Evolutionary conservation across 2,888 invertebrate species (phyloP), one percentile per base, ranked within the genome.

Genomic region (Calameuta filiformis): DNA sequence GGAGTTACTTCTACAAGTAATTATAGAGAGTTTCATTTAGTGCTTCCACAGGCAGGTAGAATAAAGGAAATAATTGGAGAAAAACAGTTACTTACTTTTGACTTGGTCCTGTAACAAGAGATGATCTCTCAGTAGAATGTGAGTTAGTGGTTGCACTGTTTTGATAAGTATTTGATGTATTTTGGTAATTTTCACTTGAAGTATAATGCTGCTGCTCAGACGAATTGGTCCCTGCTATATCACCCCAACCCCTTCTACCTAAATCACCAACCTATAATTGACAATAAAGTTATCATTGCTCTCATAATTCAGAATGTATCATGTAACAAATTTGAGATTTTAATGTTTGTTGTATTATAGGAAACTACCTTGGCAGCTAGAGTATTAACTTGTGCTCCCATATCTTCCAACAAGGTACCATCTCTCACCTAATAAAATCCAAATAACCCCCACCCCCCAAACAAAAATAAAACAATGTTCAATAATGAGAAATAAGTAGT

Each of bases 161-260:
- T 74, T 90, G 90, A 81, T 90, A 91, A 79, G 84, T 81, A 73
- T 83, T 86, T 9, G 88, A 84, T 75, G 88, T 86, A 83, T 84
- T 89, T 77, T 91, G 91, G 85, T 91, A 91, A 77, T 88, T 87
- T 23, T 90, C 88, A 73, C 83, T 84, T 35, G 87, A 83, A 81
- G 86, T 83, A 74, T 89, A 88, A 34, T 88, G 88, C 79, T 83
- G 87, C 79, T 90, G 92, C 31, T 92, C 92, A 11, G 92, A 90
- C 69, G 92, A 91, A 88, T 93, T 94, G 81, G 92, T 93, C n/a
- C 94, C 94, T 15, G 93, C 91, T 77, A 94, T 92, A 82, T 94
- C 94, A 82, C 92, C 93, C 95, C 95, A 95, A 37, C 95, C 95
- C 87, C 94, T 93, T 88, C 94, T 93, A 35, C 95, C 94, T 78